phyloP scores from a whole-genome alignment of 2,888 invertebrate species.

The Stenodera caucasica region DNA sequence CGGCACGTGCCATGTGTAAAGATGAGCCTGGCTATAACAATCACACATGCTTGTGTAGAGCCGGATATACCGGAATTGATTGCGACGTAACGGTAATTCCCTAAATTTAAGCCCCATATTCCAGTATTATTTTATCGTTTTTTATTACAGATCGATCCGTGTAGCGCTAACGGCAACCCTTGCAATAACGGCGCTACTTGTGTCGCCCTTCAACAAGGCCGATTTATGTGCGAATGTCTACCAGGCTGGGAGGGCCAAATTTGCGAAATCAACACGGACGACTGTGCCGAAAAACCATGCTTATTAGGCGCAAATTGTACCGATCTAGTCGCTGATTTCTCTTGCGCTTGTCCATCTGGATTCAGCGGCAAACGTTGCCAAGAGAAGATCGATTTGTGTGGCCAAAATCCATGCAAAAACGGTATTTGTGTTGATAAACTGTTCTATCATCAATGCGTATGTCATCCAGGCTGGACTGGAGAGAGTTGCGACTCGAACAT shows the following conservation, averaged over 20 bases:
- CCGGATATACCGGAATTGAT: conserved; percentile 91
- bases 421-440: conserved; percentile 91
- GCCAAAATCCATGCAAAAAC: conserved; percentile 87
- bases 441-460: conserved; percentile 84
- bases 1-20: conserved; percentile 96
- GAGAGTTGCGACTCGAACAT: conserved; percentile 85
- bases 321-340: conserved; percentile 92
- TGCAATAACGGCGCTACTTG: conserved; percentile 91
- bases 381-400: conserved; percentile 90
- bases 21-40: conserved; percentile 89
- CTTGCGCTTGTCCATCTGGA: conserved; percentile 89
- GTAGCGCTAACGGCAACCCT: conserved; percentile 85
- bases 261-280: conserved; percentile 91
- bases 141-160: conserved; percentile 76
- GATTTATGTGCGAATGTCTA: conserved; percentile 92
- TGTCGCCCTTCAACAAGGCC: conserved; percentile 85
- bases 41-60: conserved; percentile 88
- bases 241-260: conserved; percentile 97
- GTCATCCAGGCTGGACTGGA: conserved; percentile 91
- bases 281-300: conserved; percentile 92
- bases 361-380: conserved; percentile 96
- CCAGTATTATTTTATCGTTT: conserved; percentile 1
- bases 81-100: conserved; percentile 79
- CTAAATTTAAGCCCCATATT: conserved; percentile 9
- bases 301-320: conserved; percentile 89